Evolutionary conservation across 2,888 invertebrate species (phyloP).

Genomic region (Dorcus hopei): DNA sequence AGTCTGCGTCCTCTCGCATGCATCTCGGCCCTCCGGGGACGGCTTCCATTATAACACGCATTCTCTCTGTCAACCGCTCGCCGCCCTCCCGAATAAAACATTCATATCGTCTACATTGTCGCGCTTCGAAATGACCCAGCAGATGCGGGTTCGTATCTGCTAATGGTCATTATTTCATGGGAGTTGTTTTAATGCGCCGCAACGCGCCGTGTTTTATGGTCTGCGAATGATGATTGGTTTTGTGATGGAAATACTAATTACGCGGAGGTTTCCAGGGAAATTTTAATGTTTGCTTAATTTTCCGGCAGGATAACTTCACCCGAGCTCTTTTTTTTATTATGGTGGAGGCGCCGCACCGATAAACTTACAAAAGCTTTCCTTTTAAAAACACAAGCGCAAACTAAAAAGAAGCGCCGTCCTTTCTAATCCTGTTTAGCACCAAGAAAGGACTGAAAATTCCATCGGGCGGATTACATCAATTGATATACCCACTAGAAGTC

Average conservation of each 20-base stretch:
- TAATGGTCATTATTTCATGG: slow-evolving; percentile 32
- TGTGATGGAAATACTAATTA: slow-evolving; percentile 9
- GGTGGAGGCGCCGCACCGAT: too few relatives aligned
- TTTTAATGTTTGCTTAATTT: too few relatives aligned
- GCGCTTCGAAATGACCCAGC: slow-evolving; percentile 30
- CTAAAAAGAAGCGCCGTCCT: too few relatives aligned
- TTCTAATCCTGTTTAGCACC: too few relatives aligned
- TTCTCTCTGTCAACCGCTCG: slow-evolving; percentile 31
- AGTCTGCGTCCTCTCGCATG: slow-evolving; percentile 34
- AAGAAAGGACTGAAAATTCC: too few relatives aligned
- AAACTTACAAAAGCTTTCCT: too few relatives aligned
- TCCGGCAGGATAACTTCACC: too few relatives aligned
- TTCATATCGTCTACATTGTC: slow-evolving; percentile 35
- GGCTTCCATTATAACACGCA: slow-evolving; percentile 36
- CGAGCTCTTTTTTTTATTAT: too few relatives aligned
- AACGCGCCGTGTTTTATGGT: slow-evolving; percentile 25
- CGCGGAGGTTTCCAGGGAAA: not conserved
- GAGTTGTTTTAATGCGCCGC: slow-evolving; percentile 30
- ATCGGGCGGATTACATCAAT: too few relatives aligned
- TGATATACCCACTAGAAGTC: too few relatives aligned
- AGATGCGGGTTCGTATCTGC: slow-evolving; percentile 29
- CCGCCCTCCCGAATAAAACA: slow-evolving; percentile 32
- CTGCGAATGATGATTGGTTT: slow-evolving; percentile 30
- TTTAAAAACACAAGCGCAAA: too few relatives aligned
- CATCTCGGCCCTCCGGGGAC: slow-evolving; percentile 34